Evolutionary conservation across 1,140 invertebrate species (phyloP), one percentile per base, ranked within the genome.

Genomic region (Drosophila insularis): DNA sequence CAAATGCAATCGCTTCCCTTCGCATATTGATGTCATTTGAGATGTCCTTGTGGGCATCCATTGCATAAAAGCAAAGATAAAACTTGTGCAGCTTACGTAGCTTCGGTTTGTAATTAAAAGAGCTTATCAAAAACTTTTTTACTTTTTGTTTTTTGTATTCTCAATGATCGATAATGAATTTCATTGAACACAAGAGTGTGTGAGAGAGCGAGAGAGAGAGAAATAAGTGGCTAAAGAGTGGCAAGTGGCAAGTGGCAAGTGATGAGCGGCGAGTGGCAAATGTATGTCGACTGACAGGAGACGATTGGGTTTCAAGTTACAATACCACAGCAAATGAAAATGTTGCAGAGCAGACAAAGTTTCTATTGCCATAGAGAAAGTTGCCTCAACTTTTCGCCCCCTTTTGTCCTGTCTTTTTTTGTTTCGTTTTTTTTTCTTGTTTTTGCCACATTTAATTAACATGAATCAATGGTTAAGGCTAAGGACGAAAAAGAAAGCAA

Each of bases 61-160:
- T 56, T 56, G 54, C n/a, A 56, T 19, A 56, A 56, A 54, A 53
- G 21, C 2, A 53, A 27, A 54, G 81, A 70, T 77, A 78, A 71
- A 85, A 71, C 64, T 86, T 62, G 65, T 55, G 58, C 71, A 68
- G 82, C 71, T 77, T 79, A 66, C 46, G 68, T 71, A 27, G 27
- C 69, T 65, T 86, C 74, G 80, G 82, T 82, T 86, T 87, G 71
- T 86, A 86, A 86, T 86, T 86, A 86, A 86, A 89, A 86, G 82
- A 61, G 66, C 72, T 50, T 50, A 50, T 50, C 43, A 71, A 67
- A 69, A 86, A 86, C 71, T 86, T 86, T 68, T 37, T 11, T 11
- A 39, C 23, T 55, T 65, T 56, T 62, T 66, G 40, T 62, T 67
- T 67, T 58, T 68, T 66, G 69, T 23, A 23, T 23, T 27, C 63